Base-by-base conservation (phyloP, 1,140 invertebrate species). In the Scaptomyza montana region DNA sequence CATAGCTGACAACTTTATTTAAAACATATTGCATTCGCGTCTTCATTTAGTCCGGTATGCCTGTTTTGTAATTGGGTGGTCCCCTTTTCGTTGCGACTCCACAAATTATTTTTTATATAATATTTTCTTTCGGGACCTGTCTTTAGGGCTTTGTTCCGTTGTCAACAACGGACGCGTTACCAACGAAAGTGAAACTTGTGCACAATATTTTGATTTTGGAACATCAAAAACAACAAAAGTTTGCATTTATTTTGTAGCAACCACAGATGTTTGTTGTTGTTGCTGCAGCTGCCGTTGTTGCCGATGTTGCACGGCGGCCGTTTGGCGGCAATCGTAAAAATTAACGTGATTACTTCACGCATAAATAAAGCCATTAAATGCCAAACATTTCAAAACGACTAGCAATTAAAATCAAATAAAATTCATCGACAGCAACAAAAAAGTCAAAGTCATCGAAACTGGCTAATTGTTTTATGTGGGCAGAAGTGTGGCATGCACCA, bases 361-460 rank as follows among this genome's bases (percentile, higher is more conserved):
- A 86, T 86, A 86, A 86, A 87, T 86, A 87, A 87, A 86, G 82
- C 78, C 78, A 86, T 86, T 86, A 86, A 87, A 87, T 71, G 72
- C 71, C 78, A 69, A 85, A 87, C 71, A 81, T 81, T 72, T 82
- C 36, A 71, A 76, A 59, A 78, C 47, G 68, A 59, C 41, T 65
- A 30, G 72, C 84, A 86, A 86, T 86, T 87, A 78, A 82, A 86
- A 70, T 78, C 82, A 78, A 86, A 86, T 82, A 86, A 87, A 86
- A 86, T 79, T 68, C 49, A 79, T 56, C 64, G 71, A 50, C 67
- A 36, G 46, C 62, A 25, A 9, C 46, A 30, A 12, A 30, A 54
- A 30, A 54, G 50, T 25, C 21, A 25, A 60, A 69, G 56, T 39
- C 47, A 65, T 25, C 28, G 47, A 36, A 46, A 8, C 9, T 25